A percentile compares a stretch with the other conserved stretches of the same genome.
These are phyloP conservation scores for Embidobia sp. DNA, from an alignment of 2,888 invertebrate species.

Conservation along the genomic window DNA sequence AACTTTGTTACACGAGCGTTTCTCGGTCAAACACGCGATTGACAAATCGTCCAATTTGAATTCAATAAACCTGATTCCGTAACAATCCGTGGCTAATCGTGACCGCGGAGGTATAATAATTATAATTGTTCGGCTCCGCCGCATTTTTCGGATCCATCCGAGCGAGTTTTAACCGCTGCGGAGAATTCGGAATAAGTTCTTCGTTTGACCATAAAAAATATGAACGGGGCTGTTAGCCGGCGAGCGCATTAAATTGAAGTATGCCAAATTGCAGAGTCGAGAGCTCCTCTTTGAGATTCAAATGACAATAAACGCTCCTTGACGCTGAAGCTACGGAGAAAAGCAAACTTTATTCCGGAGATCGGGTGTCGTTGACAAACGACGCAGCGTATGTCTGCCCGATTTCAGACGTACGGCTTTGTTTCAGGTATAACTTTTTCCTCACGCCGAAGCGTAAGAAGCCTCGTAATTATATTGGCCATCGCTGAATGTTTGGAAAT, in stretches of 20 bases:
- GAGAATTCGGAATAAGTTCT: slow-evolving; percentile 28
- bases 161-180: slow-evolving; percentile 1
- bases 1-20: slow-evolving; percentile 13
- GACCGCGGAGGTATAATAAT: not conserved
- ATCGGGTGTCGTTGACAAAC: slow-evolving; percentile 26
- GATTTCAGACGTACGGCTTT: slow-evolving; percentile 10
- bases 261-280: slow-evolving; percentile 46
- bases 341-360: slow-evolving; percentile 16
- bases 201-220: slow-evolving; percentile 44
- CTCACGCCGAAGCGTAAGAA: slow-evolving; percentile 1
- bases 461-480: slow-evolving; percentile 14
- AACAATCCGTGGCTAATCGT: not conserved
- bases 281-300: slow-evolving; percentile 27
- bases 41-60: slow-evolving; percentile 5
- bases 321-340: slow-evolving; percentile 22
- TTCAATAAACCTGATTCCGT: slow-evolving; percentile 14
- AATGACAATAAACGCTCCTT: slow-evolving; percentile 39
- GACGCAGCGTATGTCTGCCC: not conserved
- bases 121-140: slow-evolving; percentile 11
- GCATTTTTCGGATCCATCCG: slow-evolving; percentile 16
- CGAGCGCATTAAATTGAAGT: slow-evolving; percentile 48
- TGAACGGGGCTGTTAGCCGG: slow-evolving; percentile 21
- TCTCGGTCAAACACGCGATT: slow-evolving; percentile 13
- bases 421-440: slow-evolving; percentile 27
- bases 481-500: slow-evolving; percentile 35